These are phyloP conservation scores for Addax nasomaculatus DNA, from an alignment of 2,113 vertebrate species.

Conservation along the genomic window DNA sequence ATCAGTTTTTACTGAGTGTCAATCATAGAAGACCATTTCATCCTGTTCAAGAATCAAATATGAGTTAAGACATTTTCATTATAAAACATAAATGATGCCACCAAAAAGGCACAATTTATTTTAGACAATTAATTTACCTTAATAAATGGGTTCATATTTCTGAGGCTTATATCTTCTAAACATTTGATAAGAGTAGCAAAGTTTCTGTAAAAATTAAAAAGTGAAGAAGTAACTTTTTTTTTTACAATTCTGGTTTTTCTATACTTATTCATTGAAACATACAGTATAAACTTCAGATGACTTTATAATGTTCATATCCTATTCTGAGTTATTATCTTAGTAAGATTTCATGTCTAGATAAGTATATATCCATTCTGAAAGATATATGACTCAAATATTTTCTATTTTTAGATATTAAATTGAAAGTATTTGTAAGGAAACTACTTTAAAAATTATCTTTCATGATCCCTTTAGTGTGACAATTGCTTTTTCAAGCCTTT, in stretches of 20 bases:
- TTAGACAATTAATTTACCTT: background rate
- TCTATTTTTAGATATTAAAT: constrained; percentile 22
- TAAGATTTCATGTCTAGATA: background rate
- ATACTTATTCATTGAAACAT: background rate
- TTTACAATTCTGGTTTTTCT: background rate
- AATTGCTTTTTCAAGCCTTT: background rate
- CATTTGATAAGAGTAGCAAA: background rate
- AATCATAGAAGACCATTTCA: background rate
- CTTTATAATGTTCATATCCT: background rate
- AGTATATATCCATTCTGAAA: background rate
- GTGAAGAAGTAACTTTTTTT: background rate
- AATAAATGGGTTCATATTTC: background rate
- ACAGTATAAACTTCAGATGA: background rate
- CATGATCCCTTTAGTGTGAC: background rate
- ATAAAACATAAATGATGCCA: background rate
- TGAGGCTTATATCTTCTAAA: background rate
- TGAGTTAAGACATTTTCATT: constrained; percentile 6
- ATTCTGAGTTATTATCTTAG: background rate
- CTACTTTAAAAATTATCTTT: background rate
- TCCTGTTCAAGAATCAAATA: background rate
- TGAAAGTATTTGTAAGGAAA: background rate
- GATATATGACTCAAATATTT: background rate
- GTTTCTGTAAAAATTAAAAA: background rate
- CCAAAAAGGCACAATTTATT: background rate
- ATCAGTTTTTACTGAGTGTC: background rate